Evolutionary conservation across 2,113 vertebrate genomes (phyloP), one percentile per base, ranked within the genome.

Genomic region (Chauna torquata): DNA sequence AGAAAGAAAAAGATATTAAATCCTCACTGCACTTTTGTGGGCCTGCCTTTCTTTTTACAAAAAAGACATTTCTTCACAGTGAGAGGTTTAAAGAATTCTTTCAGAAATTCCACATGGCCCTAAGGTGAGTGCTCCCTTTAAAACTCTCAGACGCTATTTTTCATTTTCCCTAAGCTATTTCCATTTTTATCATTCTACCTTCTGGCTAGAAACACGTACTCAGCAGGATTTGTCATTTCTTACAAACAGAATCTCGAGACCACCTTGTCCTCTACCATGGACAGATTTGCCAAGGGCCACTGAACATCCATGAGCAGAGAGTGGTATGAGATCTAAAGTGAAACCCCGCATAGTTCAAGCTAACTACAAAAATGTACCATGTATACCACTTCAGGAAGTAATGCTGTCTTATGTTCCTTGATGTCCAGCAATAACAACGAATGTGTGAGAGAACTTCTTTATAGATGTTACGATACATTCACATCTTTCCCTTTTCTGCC

Each of bases 61-160:
- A 82, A 69, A 94, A 36, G 19, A 11, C 23, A 34, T 54, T 88
- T 92, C 50, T 86, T 95, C 92, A 80, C 80, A 88, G 68, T 4
- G 2, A 92, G 76, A 70, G 5, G 55, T 86, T 87, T 90, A 94
- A 92, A 91, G 80, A 58, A 52, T 66, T 70, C 76, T 88, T 88
- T 91, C 75, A 96, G 44, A 92, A 95, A 90, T 80, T 79, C 44
- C 54, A 85, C 75, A 40, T 58, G 55, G 91, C 92, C 83, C 72
- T 88, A 90, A 91, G 86, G 86, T 88, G n/a, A 36, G 52, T 75
- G 69, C 11, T 88, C 36, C 58, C 89, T 94, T 91, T 66, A 80
- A 86, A 90, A 61, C 42, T 68, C 55, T 58, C 72, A 94, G 74
- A 94, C 45, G 32, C 62, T 95, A 66, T 83, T 95, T 92, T 95